Evolutionary conservation across 2,797 vertebrate genomes (phyloP), one percentile per base, ranked within the genome.

Genomic region (Catharus ustulatus): DNA sequence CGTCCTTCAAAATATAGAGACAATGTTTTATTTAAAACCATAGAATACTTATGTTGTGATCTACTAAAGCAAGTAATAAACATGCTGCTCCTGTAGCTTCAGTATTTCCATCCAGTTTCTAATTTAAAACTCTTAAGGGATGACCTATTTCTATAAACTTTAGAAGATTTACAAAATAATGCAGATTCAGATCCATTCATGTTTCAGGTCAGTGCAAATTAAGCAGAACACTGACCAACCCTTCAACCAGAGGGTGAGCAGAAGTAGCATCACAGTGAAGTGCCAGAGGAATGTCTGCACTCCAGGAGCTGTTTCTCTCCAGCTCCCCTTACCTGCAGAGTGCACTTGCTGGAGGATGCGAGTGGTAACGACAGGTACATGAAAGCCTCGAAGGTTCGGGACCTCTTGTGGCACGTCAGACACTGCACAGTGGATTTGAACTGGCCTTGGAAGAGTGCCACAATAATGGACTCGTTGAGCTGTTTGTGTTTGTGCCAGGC

Each of bases 371-470:
- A 99, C 94, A 99, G 97, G 93, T 99, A 99, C 99, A 99, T 99
- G 89, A 99, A 99, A 68, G 99, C 99, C 97, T 99, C 99, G 74
- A 99, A 99, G 22, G 99, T 99, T 84, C 99, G 97, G 9, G 99
- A 99, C 96, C 98, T 99, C 97, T 98, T 98, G 93, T 99, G 98
- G 95, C 99, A 99, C 2, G 98, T 99, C 88, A 99, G 98, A 97
- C 99, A 99, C 97, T 99, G 99, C 77, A 99, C 99, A 0, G 99
- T 99, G 82, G 99, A 99, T 89, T 99, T 99, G 97, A 99, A 99
- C 96, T 99, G 99, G 18, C 99, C 99, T 98, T 99, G 99, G 89
- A 99, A 99, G 82, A 99, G 98, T 0, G 99, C 98, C 29, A 99
- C 99, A 12, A 99, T 99, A 67, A 99, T 98, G 45, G 99, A 99